Evolutionary conservation across 2,797 vertebrate species (phyloP).

Genomic region (Babyrousa celebensis): DNA sequence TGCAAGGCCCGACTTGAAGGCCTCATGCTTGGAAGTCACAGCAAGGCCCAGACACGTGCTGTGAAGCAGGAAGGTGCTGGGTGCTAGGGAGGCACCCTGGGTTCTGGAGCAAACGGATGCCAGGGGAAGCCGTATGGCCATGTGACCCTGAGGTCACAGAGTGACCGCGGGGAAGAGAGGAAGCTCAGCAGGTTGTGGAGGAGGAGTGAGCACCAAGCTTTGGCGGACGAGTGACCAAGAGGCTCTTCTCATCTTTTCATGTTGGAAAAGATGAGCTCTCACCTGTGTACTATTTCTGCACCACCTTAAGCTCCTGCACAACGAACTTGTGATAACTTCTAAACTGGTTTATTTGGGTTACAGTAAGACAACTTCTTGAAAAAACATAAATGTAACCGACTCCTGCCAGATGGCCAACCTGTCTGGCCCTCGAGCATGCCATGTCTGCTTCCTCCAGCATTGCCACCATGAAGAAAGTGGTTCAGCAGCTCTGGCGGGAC

Average conservation of each 20-base stretch:
- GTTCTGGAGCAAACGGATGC: not conserved
- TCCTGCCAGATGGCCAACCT: not conserved
- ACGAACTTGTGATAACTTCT: not conserved
- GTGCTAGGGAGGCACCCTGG: not conserved
- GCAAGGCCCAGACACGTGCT: not conserved
- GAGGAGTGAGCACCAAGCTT: not conserved
- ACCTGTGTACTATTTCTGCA: not conserved
- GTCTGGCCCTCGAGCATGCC: not conserved
- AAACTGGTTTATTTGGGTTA: not conserved
- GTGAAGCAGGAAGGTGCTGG: too few relatives aligned
- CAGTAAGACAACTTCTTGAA: not conserved
- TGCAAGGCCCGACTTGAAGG: rapidly evolving
- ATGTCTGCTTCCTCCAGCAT: constrained; percentile 97
- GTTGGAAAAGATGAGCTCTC: not conserved
- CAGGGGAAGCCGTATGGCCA: not conserved
- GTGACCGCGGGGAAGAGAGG: too few relatives aligned
- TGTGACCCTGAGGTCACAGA: too few relatives aligned
- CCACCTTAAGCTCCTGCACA: not conserved
- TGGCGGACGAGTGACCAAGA: too few relatives aligned
- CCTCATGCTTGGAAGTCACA: not conserved
- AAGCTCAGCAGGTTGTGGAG: not conserved
- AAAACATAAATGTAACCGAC: too few relatives aligned
- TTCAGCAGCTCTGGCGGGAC: constrained; percentile 97
- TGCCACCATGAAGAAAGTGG: constrained; percentile 96
- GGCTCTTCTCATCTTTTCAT: not conserved